Evolutionary conservation across 2,113 vertebrate species (phyloP), one percentile per base, ranked within the genome.

Genomic region (Sylvilagus bachmani): DNA sequence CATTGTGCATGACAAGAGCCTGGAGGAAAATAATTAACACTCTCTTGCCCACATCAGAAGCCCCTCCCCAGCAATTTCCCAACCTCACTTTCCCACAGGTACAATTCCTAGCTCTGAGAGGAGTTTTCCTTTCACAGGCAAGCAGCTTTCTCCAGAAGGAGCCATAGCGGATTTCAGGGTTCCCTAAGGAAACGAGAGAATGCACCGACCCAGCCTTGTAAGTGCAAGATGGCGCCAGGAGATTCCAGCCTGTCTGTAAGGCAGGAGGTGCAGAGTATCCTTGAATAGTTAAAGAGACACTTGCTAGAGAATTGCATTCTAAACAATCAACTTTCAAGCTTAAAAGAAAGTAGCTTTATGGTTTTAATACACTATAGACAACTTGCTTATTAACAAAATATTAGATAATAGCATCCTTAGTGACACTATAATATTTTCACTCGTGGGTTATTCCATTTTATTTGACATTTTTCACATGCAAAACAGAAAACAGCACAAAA

Each of bases 101-200:
- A 9, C 19, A 13, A 49, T 44, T 53, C 73, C 24, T 69, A 19
- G 27, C 13, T 70, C 58, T 44, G 14, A 9, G 21, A 13, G 55
- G 14, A 44, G 44, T 44, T 94, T 89, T 67, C 70, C 38, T 89
- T 80, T 77, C 51, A 87, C 83, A 87, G 81, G 53, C 13, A 22
- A 79, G 61, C 6, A 90, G 6, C 36, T 38, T 83, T 79, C 29
- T 90, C 38, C 55, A 71, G 49, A 75, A 89, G 70, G 75, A 78
- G 4, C 53, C 8, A 14, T 21, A 6, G 2, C 61, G 14, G 6
- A 70, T 87, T 78, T 67, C 38, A 21, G 12, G 10, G 24, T 13
- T 17, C 31, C 85, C 21, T n/a, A 31, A 5, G 31, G 16, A 75
- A 49, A 51, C 38, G 38, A 79, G 4, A 70, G 27, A 84, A 82